Evolutionary conservation across 2,888 invertebrate species (phyloP), one percentile per base, ranked within the genome.

Genomic region (Gryllus longicercus): DNA sequence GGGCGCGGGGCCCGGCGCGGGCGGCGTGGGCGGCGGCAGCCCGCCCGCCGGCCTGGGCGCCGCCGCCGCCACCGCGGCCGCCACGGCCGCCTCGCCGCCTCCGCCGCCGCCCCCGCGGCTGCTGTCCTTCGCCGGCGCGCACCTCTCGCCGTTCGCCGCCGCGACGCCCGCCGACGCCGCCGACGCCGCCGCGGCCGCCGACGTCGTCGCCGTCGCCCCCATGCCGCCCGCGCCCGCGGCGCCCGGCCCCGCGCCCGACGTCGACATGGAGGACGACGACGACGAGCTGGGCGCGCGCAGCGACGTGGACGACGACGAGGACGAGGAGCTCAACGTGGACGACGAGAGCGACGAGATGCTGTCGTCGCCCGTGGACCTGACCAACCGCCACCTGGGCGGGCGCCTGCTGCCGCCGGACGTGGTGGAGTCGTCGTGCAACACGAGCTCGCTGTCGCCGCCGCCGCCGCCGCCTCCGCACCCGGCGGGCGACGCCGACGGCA

Each of bases 301-400:
- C 21, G 80, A 78, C 50, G 78, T 49, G 14, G 78, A 50, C 50
- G 80, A 78, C 76, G 79, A 80, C 18, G 82, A 83, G 76, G 82
- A 83, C 81, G 83, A 82, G 81, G 80, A 79, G 74, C 78, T 81
- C 25, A 79, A 80, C 79, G 81, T 78, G 75, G 80, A 75, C 79
- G 82, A 81, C 80, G 79, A 79, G 77, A 50, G 75, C 80, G 78
- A 82, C 79, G 82, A 79, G 21, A 75, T 80, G 18, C 50, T 80
- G 80, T 77, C 82, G 5, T 79, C 82, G 77, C 82, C 83, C 14
- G 81, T 82, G 80, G 83, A 82, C 78, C 79, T 82, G 79, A 83
- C 82, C 75, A 83, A 79, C 76, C 81, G 80, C 18, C 80, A 80
- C 78, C 74, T 77, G 21, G 77, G 76, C n/a, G 80, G 79, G 14